These are phyloP conservation scores for Achatina immaculata DNA, from an alignment of 1,140 invertebrate genomes.

Conservation along the genomic window DNA sequence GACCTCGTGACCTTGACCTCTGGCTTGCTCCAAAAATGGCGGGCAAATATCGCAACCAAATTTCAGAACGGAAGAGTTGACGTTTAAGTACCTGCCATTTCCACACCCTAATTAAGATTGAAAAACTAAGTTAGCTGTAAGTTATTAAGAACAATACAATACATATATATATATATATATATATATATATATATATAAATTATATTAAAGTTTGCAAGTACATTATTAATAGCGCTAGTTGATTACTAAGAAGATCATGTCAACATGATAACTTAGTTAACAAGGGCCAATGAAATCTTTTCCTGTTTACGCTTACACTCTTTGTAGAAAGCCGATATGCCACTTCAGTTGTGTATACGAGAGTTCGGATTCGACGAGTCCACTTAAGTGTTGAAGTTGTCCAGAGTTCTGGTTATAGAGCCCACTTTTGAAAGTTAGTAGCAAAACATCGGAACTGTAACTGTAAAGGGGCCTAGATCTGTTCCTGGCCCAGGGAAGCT, in stretches of 20 bases:
- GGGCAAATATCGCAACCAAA: slow-evolving; percentile 89
- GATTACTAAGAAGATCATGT: background rate
- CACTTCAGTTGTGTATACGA: too few species aligned
- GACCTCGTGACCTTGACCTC: slow-evolving; percentile 84
- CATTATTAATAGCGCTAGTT: background rate
- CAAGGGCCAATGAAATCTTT: too few species aligned
- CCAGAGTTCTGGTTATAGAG: too few species aligned
- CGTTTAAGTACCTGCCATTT: slow-evolving; percentile 90
- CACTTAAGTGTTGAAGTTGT: too few species aligned
- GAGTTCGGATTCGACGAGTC: too few species aligned
- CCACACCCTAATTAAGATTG: slow-evolving; percentile 82
- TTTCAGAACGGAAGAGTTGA: slow-evolving; percentile 87
- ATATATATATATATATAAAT: slow-evolving; percentile 3
- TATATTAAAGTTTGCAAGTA: background rate
- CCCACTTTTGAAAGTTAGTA: too few species aligned
- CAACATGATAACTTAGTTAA: too few species aligned
- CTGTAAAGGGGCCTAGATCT: too few species aligned
- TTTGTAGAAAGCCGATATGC: too few species aligned
- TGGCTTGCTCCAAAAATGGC: slow-evolving; percentile 82
- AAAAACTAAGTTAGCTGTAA: background rate
- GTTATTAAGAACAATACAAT: background rate
- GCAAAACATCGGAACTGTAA: too few species aligned
- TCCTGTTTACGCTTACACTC: too few species aligned
- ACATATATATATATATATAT: slow-evolving; percentile 1
- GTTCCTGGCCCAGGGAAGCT: too few species aligned